Evolutionary conservation across 2,888 invertebrate species (phyloP), one percentile per base, ranked within the genome.

Genomic region (Rotaria sp.): DNA sequence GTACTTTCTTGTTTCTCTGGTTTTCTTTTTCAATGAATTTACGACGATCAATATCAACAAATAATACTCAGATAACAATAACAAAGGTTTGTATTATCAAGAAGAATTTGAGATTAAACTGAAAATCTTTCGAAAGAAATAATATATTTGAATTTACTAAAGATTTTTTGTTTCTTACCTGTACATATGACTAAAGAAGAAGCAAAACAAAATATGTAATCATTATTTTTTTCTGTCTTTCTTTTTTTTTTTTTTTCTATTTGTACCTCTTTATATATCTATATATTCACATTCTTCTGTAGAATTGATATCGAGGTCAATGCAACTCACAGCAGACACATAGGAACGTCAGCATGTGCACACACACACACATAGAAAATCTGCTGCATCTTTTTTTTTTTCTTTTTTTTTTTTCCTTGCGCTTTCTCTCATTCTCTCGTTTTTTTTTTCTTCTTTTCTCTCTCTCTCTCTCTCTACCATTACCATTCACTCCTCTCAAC

Each of bases 291-390:
- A 80, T 45, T 80, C 41, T 24, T 80, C 45, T 80, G 75, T 45
- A 41, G 38, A 80, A 80, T 80, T 80, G 75, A 80, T 80, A 80
- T 80, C 75, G 75, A 30, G 75, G 75, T 80, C 75, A 80, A 41
- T 80, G 75, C 11, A 67, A 35, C 67, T 67, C 67, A 67, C 18
- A n/a, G 10, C n/a, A 8, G 45, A 45, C 45, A 45, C 45, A 11
- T 45, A 50, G 50, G 50, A 67, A 67, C 35, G 30, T 67, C 30
- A 35, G 67, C 67, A 67, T 67, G 67, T 30, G 67, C 30, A 30
- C 67, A 35, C 67, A 67, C 35, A 67, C 30, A 67, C 30, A 67
- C 18, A 30, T n/a, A 67, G 67, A 67, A 67, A 67, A 67, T 35
- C 67, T 67, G 67, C 67, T 67, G 67, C 67, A 67, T 67, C 67